Base-by-base conservation (phyloP, 2,113 vertebrate species). In the Montifringilla adamsi region DNA sequence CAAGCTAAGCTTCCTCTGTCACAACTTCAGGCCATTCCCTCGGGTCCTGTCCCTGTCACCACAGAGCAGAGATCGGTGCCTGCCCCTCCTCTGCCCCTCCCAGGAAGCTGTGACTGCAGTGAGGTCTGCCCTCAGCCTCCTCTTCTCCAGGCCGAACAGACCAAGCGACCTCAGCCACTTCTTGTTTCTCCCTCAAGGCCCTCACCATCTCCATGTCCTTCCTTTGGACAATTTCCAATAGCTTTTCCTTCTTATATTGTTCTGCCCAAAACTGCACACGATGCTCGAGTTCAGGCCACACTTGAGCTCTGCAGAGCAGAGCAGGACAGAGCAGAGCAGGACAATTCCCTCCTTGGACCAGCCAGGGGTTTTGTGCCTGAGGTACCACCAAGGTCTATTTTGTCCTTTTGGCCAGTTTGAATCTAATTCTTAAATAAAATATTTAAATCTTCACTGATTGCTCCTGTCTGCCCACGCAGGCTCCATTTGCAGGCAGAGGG, bases 21-120 rank as follows among this genome's bases (percentile, higher is more conserved):
- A 13, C 37, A 53, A 53, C 13, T 18, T 39, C 39, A 59, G 55
- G 20, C 7, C 53, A 37, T 75, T 67, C 13, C 20, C 20, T 28
- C 0, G 0, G 10, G 2, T 28, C 3, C 52, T 67, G 33, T 52
- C 37, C 1, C 33, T 46, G 64, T 46, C 37, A 24, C 13, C 46
- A 7, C 28, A 31, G 39, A 52, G 52, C 3, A 89, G 69, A 53
- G 46, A 60, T 18, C 62, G 22, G 39, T 2, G 13, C 13, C 28
- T 46, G 46, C 5, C 1, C 9, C 37, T 60, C 13, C 53, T 17
- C 20, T 31, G 21, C 46, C 23, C 10, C 15, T 68, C 44, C 8
- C 1, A 4, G 5, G 37, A 6, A 33, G 4, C 9, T 75, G 15
- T 35, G 3, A 3, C 37, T 33, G 62, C 20, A 17, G 0, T 17